Evolutionary conservation across 2,888 invertebrate species (phyloP).

Genomic region (Poecilobothrus nobilitatus): DNA sequence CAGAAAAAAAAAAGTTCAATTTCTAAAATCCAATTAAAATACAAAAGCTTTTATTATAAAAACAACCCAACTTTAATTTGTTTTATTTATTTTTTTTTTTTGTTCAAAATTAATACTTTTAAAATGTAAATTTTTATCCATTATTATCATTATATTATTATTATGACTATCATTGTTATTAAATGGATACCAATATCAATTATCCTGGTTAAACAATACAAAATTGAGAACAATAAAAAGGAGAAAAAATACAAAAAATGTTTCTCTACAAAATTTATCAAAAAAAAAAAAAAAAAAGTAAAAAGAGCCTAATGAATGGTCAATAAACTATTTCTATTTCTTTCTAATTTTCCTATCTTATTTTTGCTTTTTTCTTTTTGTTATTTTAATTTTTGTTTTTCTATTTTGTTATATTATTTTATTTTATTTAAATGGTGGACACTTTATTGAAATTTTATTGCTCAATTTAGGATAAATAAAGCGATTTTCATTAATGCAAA

Average conservation of each 20-base stretch:
- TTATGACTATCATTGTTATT: not conserved
- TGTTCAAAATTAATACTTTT: not conserved
- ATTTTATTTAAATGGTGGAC: not conserved
- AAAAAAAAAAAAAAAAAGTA: not conserved
- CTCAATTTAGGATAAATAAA: not conserved
- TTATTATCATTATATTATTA: not conserved
- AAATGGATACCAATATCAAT: not conserved
- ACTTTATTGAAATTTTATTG: conserved; percentile 3
- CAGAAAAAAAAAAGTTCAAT: too few relatives aligned
- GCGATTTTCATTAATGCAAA: not conserved
- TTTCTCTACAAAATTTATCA: not conserved
- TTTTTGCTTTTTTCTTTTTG: not conserved
- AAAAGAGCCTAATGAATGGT: not conserved
- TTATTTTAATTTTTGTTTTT: too few relatives aligned
- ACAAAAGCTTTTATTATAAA: too few relatives aligned
- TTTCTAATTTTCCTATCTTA: not conserved
- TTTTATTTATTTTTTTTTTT: too few relatives aligned
- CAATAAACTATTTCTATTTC: not conserved
- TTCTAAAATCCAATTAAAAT: too few relatives aligned
- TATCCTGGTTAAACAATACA: not conserved
- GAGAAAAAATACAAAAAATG: too few relatives aligned
- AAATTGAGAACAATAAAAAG: not conserved
- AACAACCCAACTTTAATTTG: too few relatives aligned
- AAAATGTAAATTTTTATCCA: not conserved
- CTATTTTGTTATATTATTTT: too few relatives aligned